Evolutionary conservation across 1,140 invertebrate genomes (phyloP), one percentile per base, ranked within the genome.

Genomic region (Mizuhopecten yessoensis): DNA sequence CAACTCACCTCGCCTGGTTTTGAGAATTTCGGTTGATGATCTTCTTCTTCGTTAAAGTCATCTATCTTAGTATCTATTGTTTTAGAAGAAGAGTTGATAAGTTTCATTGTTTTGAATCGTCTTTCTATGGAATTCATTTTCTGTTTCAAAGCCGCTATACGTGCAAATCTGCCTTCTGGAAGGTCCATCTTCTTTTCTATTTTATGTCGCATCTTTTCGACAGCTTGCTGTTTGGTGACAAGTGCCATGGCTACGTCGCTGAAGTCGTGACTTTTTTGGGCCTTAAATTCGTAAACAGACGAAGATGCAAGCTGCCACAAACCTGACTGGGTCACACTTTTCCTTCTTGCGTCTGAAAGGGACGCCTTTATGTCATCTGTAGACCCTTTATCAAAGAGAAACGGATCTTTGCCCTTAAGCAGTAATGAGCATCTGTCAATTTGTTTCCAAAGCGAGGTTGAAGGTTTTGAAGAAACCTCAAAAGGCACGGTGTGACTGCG

Each of bases 71-170:
- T 34, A 23, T 87, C 34, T 45, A 87, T 86, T 15, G 87, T 42
- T 33, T 87, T 90, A 88, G 36, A 45, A 29, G 86, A 34, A 33
- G 90, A 49, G n/a, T 91, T 88, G 17, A 75, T 88, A 17, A 34
- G 89, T 29, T 91, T 91, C 45, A 91, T 86, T 49, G 87, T 75
- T 42, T 10, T 49, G 87, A 92, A 94, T 75, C 90, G 93, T 34
- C 86, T 86, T 33, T 94, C 93, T 15, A 94, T 94, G 33, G 90
- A 91, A 11, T 91, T 33, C 23, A 94, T 93, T 49, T 94, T 94
- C 17, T 92, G 88, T 33, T 90, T 93, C 15, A 94, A 86, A 10
- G 57, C 20, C 1, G 92, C 39, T 20, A 94, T 88, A 15, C 94
- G 75, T 17, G 45, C 88, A 23, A 94, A 90, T 45, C 88, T 88